Base-by-base conservation (phyloP, 1,140 invertebrate species). In the Alviniconcha marisindica region DNA sequence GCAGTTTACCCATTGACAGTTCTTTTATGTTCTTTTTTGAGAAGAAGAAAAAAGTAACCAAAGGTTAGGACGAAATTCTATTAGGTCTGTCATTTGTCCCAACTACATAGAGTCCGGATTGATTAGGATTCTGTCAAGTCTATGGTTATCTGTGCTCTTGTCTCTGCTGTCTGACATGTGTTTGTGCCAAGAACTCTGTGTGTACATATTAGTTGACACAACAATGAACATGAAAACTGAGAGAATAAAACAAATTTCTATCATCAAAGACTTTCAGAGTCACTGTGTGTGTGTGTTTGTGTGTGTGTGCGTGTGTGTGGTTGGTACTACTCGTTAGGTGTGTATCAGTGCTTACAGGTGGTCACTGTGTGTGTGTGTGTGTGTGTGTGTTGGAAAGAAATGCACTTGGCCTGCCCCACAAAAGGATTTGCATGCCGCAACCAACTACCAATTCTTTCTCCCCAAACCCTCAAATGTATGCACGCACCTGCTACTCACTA, bases 191-290 rank as follows among this genome's bases (percentile, higher is more conserved):
- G 10, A 33, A 69, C 63, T 69, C 28, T 69, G 36, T 71, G 36
- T 71, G 69, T 71, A 71, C 24, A 71, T 71, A 71, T 33, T 71
- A 71, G 69, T 31, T 71, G 69, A 71, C 69, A 36, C 69, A 71
- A 71, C 7, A 40, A 33, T 71, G 69, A 71, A 40, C 36, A 71
- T 71, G 69, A 33, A 71, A 40, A 71, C 36, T 71, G 69, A 71
- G 69, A 71, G 69, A 71, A 71, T 71, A 71, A 71, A 71, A 14
- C 31, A 71, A 40, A 71, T 71, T 31, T 33, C 69, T 71, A 71
- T 71, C 69, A 71, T 71, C 69, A 69, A 48, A 18, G 44, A 48
- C 18, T 48, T 48, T 18, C 7, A 10, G 44, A 48, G 44, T 48
- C 18, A 10, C 44, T 48, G 44, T 48, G 44, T 48, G 44, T 48